Evolutionary conservation across 1,140 invertebrate species (phyloP).

Genomic region (Drosophila dunni): DNA sequence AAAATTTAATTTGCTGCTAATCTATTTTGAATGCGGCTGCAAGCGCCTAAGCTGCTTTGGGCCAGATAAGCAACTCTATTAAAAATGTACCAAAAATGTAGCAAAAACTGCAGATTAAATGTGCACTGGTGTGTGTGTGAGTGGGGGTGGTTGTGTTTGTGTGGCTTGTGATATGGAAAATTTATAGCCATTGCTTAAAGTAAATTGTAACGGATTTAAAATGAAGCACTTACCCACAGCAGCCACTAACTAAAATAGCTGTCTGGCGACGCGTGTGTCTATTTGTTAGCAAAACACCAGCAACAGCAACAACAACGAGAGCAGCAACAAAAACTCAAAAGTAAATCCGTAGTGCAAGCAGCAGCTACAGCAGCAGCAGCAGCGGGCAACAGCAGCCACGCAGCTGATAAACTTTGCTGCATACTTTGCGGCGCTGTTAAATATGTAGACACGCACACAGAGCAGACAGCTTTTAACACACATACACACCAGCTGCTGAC

Average conservation of each 20-base stretch:
- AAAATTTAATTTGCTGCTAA: background rate
- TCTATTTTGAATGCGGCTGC: background rate
- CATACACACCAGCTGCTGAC: conserved; percentile 46
- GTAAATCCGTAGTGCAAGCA: conserved; percentile 16
- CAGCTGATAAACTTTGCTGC: conserved; percentile 76
- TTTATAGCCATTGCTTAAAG: conserved; percentile 67
- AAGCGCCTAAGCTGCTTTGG: conserved; percentile 18
- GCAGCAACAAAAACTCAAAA: background rate
- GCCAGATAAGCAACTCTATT: conserved; percentile 54
- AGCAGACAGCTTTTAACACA: conserved; percentile 19
- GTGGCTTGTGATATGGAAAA: conserved; percentile 44
- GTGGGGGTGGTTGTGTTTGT: background rate
- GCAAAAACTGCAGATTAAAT: conserved; percentile 31
- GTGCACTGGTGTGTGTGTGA: conserved; percentile 2
- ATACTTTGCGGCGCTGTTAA: conserved; percentile 75
- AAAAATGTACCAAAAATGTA: conserved; percentile 57
- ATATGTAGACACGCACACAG: conserved; percentile 61
- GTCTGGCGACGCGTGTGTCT: conserved; percentile 23
- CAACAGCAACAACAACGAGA: background rate
- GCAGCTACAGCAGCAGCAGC: conserved; percentile 37
- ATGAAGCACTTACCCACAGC: conserved; percentile 57
- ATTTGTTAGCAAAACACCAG: conserved; percentile 9
- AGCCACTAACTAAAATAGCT: conserved; percentile 72
- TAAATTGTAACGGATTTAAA: conserved; percentile 74
- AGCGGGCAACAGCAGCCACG: conserved; percentile 40